Evolutionary conservation across 2,888 invertebrate species (phyloP).

Genomic region (Tortrix viridana): DNA sequence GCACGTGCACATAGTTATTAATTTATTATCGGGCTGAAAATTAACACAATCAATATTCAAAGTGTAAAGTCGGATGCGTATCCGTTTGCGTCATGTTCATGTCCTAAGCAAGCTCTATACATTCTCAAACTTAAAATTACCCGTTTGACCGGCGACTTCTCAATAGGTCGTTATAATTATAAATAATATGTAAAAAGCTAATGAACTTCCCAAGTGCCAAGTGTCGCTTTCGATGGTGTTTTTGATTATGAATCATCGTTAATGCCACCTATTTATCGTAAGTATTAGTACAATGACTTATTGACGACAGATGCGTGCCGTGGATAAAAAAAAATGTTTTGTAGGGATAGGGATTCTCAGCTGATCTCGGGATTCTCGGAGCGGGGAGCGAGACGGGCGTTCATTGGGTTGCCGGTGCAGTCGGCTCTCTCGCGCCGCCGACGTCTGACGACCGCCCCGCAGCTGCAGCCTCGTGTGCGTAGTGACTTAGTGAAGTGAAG

Average conservation of each 20-base stretch:
- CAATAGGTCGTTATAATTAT: not conserved
- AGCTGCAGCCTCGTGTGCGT: slow-evolving; percentile 16
- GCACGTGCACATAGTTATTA: slow-evolving; percentile 25
- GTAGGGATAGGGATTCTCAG: slow-evolving; percentile 49
- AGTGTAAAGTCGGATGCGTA: slow-evolving; percentile 12
- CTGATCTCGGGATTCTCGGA: slow-evolving; percentile 54
- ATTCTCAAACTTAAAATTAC: not conserved
- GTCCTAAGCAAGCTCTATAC: not conserved
- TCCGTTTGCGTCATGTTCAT: not conserved
- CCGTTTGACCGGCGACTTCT: not conserved
- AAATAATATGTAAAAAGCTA: not conserved
- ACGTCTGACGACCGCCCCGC: slow-evolving; percentile 50
- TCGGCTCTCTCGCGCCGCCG: slow-evolving; percentile 65
- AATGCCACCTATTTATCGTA: slow-evolving; percentile 25
- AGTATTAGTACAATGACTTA: slow-evolving; percentile 32
- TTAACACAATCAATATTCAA: slow-evolving; percentile 15
- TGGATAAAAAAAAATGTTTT: slow-evolving; percentile 23
- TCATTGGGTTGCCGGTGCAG: slow-evolving; percentile 47
- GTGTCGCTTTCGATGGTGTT: slow-evolving; percentile 9
- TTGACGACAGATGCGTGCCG: slow-evolving; percentile 36
- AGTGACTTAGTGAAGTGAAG: slow-evolving; percentile 41
- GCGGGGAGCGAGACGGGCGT: slow-evolving; percentile 49
- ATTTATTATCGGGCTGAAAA: slow-evolving; percentile 25
- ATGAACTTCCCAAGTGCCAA: slow-evolving; percentile 16
- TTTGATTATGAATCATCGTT: slow-evolving; percentile 24